A percentile compares a stretch with the other conserved stretches of the same genome.
phyloP scores from a whole-genome alignment of 2,797 vertebrate genomes.

The Halcyon badia region DNA sequence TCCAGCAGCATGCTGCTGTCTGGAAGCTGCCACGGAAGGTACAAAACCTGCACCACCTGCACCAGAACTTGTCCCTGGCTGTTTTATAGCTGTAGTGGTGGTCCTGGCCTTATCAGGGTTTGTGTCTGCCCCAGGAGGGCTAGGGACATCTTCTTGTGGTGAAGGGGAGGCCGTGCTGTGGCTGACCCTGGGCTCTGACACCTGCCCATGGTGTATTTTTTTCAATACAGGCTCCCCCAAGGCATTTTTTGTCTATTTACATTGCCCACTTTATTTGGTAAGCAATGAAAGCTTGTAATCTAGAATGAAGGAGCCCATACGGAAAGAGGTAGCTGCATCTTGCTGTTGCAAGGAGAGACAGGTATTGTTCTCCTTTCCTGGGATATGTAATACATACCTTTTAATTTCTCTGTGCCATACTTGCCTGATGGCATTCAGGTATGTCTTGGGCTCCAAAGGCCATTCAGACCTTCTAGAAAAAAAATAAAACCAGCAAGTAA shows the following conservation, averaged over 20 bases:
- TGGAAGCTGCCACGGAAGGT: too few relatives aligned
- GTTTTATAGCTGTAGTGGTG: rapidly evolving
- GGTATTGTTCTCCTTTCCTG: not conserved
- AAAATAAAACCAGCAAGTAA: not conserved
- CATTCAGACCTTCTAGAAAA: not conserved
- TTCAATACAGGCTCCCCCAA: not conserved
- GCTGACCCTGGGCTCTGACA: not conserved
- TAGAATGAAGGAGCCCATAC: not conserved
- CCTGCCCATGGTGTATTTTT: not conserved
- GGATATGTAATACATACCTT: not conserved
- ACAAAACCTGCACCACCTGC: too few relatives aligned
- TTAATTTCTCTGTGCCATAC: rapidly evolving
- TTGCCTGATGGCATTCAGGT: not conserved
- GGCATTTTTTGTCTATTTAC: not conserved
- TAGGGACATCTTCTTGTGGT: not conserved
- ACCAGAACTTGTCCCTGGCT: rapidly evolving
- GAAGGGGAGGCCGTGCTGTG: rapidly evolving
- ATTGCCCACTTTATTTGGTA: rapidly evolving
- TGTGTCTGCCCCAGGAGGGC: rapidly evolving
- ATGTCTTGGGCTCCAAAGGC: not conserved
- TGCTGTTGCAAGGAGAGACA: not conserved
- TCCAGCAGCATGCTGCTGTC: too few relatives aligned
- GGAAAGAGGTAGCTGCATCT: not conserved
- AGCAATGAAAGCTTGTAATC: not conserved
- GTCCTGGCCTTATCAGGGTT: not conserved